Evolutionary conservation across 2,888 invertebrate genomes (phyloP).

Genomic region (Pollenia angustigena): DNA sequence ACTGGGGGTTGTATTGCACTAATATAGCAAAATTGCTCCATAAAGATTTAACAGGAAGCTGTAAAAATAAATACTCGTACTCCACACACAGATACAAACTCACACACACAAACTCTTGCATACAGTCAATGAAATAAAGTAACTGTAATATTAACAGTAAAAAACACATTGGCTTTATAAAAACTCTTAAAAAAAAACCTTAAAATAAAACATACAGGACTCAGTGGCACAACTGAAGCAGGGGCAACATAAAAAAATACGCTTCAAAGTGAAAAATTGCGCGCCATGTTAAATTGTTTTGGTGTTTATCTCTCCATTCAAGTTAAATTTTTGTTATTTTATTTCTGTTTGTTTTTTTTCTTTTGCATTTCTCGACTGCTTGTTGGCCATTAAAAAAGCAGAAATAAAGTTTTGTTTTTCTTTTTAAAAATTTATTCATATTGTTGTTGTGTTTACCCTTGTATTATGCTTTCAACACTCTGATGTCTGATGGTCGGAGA

Average conservation of each 20-base stretch:
- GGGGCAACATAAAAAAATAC: slow-evolving; percentile 39
- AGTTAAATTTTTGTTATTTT: slow-evolving; percentile 45
- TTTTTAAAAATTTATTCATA: slow-evolving; percentile 37
- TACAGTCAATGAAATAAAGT: slow-evolving; percentile 37
- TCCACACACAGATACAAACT: background rate
- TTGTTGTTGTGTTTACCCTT: slow-evolving; percentile 61
- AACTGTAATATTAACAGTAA: slow-evolving; percentile 60
- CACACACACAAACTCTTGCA: background rate
- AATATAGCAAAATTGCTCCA: slow-evolving; percentile 39
- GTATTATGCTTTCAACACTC: slow-evolving; percentile 73
- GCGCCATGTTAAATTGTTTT: slow-evolving; percentile 74
- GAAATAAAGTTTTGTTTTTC: slow-evolving; percentile 17
- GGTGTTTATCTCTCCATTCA: slow-evolving; percentile 69
- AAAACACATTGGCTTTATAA: slow-evolving; percentile 73
- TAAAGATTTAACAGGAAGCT: slow-evolving; percentile 59
- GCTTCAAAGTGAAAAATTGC: slow-evolving; percentile 80
- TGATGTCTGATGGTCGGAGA: slow-evolving; percentile 64
- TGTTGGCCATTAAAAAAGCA: slow-evolving; percentile 55
- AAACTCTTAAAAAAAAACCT: slow-evolving; percentile 45
- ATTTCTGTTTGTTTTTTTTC: background rate
- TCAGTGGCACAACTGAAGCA: slow-evolving; percentile 24
- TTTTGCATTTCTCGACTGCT: slow-evolving; percentile 24
- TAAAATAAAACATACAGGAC: slow-evolving; percentile 47
- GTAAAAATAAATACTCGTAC: slow-evolving; percentile 42
- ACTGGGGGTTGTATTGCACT: slow-evolving; percentile 1